These are phyloP conservation scores for Drosophila anceps DNA, from an alignment of 2,888 invertebrate genomes.

Conservation along the genomic window DNA sequence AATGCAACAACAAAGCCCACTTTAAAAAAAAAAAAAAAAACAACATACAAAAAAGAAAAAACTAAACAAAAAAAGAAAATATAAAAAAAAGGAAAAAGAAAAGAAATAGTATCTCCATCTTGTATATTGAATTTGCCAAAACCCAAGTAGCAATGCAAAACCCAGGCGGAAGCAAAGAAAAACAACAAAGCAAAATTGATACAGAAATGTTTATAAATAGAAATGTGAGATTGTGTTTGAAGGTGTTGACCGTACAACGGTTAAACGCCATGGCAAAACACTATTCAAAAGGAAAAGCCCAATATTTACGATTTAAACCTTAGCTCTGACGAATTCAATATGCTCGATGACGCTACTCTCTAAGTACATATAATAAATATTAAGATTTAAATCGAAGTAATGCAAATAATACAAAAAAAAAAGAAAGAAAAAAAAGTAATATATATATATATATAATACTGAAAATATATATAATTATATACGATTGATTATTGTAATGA, in stretches of 20 bases:
- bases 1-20: constrained; percentile 52
- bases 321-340: constrained; percentile 82
- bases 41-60: constrained; percentile 13
- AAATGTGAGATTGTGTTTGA: constrained; percentile 70
- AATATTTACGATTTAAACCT: constrained; percentile 61
- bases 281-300: constrained; percentile 36
- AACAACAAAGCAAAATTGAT: constrained; percentile 48
- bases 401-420: constrained; percentile 50
- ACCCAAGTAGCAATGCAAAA: constrained; percentile 35
- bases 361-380: constrained; percentile 72
- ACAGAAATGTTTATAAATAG: constrained; percentile 53
- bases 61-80: constrained; percentile 19
- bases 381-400: constrained; percentile 71
- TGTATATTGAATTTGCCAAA: constrained; percentile 82
- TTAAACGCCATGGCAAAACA: constrained; percentile 45
- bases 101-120: constrained; percentile 75
- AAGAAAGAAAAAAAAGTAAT: constrained; percentile 30
- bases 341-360: constrained; percentile 83
- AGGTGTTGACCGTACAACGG: constrained; percentile 65
- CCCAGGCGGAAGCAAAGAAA: constrained; percentile 26
- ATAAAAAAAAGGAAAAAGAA: constrained; percentile 17
- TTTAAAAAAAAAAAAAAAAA: constrained; percentile 49
- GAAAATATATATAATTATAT: constrained; percentile 50
- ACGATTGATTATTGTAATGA: constrained; percentile 74
- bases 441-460: constrained; percentile 45